Conservation (phyloP, 2,113 vertebrate genomes). For the Crypturellus undulatus region DNA sequence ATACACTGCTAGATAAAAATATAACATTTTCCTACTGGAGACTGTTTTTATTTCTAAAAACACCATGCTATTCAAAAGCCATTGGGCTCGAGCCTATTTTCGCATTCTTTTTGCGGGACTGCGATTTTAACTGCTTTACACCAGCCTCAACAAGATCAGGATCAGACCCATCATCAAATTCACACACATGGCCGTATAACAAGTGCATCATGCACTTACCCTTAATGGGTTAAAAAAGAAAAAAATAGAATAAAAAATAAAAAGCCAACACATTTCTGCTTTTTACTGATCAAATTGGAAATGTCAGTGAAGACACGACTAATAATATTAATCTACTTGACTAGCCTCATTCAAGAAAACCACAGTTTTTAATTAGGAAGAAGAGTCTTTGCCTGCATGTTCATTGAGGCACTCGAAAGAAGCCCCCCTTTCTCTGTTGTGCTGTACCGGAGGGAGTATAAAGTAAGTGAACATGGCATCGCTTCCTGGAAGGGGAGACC, state of each 20-base stretch:
- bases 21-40: conserved; percentile 53
- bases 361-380: conserved; percentile 39
- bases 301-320: neutral
- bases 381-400: conserved; percentile 3
- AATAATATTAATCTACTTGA: conserved; percentile 14
- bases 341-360: conserved; percentile 23
- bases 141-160: neutral
- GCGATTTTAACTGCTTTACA: rapidly evolving
- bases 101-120: neutral
- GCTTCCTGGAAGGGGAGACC: conserved; percentile 72
- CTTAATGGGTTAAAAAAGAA: neutral
- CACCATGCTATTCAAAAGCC: neutral
- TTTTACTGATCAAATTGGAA: conserved; percentile 28
- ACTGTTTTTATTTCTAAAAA: conserved; percentile 50
- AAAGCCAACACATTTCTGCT: rapidly evolving
- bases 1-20: conserved; percentile 47
- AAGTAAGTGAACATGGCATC: conserved; percentile 66
- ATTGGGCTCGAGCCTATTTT: neutral
- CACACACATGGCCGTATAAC: rapidly evolving
- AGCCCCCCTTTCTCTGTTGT: neutral
- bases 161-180: neutral
- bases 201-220: neutral
- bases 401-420: conserved; percentile 29
- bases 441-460: conserved; percentile 52
- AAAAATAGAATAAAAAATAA: neutral